Base-by-base conservation (phyloP, 1,140 invertebrate genomes). In the Homalodisca vitripennis region DNA sequence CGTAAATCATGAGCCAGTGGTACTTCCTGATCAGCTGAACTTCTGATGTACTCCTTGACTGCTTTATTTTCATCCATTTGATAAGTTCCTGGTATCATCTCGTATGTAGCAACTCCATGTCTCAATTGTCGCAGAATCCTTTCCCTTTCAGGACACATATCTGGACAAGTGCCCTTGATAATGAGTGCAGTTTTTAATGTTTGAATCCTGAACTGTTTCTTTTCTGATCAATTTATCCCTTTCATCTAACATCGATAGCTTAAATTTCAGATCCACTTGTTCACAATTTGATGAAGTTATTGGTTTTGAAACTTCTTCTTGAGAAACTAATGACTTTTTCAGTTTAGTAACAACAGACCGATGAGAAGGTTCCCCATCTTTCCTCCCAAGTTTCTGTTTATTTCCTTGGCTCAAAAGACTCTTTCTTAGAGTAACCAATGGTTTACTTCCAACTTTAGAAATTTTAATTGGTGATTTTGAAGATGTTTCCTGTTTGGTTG, bases 71-170 rank as follows among this genome's bases (percentile, higher is more conserved):
- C 85, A 78, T 85, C 83, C 76, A 84, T 86, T 53, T 66, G 64
- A 17, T 71, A 71, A 17, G 69, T 53, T 14, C 70, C 66, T 0
- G 51, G 63, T 26, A 73, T 69, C 24, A 82, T 81, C 80, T 93
- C 91, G 77, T 86, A 92, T 1, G 75, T 31, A 64, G 83, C 79
- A 2, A 90, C 79, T 79, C 94, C 90, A 73, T 93, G 87, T 78
- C 94, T 89, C 26, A 89, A 87, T 77, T 95, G 92, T 66, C 95
- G 82, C 78, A 95, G 87, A 64, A 97, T 86, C 48, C 97, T 82
- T 79, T 99, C 97, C 78, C 96, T 98, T 79, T 99, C 97, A 0
- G 97, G 96, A 79, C 98, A 99, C 97, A 99, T 99, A 77, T 99
- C 97, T 0, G 88, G 89, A 80, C 97, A 99, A 3, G 89, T 91